A percentile compares a stretch with the other conserved stretches of the same genome.
phyloP scores from a whole-genome alignment of 2,113 vertebrate genomes.

The Nycticorax nycticorax region DNA sequence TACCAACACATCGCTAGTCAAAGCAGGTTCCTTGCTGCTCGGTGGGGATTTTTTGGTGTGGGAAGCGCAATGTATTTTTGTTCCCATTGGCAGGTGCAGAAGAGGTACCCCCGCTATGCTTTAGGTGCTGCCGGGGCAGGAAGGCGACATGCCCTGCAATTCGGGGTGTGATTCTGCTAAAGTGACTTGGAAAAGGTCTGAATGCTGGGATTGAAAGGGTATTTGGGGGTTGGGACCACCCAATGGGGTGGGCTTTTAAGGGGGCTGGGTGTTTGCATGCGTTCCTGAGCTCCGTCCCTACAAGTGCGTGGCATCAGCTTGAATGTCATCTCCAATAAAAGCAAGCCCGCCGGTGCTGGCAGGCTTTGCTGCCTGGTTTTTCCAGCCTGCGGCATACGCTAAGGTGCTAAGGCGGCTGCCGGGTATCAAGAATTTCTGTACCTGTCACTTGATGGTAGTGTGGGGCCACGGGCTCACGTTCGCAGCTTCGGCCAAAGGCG shows the following conservation, averaged over 20 bases:
- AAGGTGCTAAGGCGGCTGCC: not conserved
- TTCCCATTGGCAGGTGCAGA: not conserved
- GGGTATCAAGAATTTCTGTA: not conserved
- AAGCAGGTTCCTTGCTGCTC: not conserved
- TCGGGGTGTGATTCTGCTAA: not conserved
- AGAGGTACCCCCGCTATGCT: not conserved
- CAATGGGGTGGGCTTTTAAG: not conserved
- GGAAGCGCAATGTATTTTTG: not conserved
- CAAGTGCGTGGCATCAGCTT: rapidly evolving
- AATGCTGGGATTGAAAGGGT: rapidly evolving
- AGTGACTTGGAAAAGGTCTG: rapidly evolving
- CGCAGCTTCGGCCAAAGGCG: not conserved
- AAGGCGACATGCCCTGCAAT: rapidly evolving
- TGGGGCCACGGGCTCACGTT: not conserved
- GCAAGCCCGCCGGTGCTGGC: not conserved
- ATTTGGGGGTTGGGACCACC: rapidly evolving
- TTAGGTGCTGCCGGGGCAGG: not conserved
- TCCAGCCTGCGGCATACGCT: rapidly evolving
- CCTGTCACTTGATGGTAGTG: slow-evolving; percentile 21
- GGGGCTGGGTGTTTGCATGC: rapidly evolving
- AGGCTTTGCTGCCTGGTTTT: not conserved
- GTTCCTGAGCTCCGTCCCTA: rapidly evolving
- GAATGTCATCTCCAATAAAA: not conserved
- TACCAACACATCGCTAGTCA: not conserved
- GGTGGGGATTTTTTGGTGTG: not conserved